phyloP scores from a whole-genome alignment of 1,140 invertebrate genomes.

The Bombus picipes region DNA sequence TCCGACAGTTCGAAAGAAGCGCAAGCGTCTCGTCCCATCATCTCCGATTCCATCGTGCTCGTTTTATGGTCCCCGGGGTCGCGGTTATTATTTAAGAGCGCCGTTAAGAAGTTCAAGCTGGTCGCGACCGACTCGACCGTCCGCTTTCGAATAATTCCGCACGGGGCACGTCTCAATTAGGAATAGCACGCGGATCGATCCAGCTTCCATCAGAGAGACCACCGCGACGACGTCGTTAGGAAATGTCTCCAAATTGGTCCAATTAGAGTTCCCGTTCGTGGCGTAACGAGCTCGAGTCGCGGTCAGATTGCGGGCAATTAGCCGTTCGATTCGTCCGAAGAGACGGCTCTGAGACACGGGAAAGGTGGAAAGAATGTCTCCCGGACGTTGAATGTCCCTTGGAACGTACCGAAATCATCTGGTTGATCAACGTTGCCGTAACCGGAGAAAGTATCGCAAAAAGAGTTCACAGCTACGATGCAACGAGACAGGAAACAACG shows the following conservation, averaged over 20 bases:
- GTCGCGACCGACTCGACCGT: not conserved
- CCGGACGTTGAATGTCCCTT: not conserved
- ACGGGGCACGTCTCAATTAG: constrained; percentile 61
- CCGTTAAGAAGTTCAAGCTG: not conserved
- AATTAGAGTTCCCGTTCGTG: constrained; percentile 39
- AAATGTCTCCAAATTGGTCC: constrained; percentile 55
- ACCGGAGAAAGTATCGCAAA: constrained; percentile 52
- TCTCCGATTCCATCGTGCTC: not conserved
- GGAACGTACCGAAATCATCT: not conserved
- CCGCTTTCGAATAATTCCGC: constrained; percentile 39
- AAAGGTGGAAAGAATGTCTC: not conserved
- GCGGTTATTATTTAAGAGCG: constrained; percentile 15
- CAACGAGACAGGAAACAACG: not conserved
- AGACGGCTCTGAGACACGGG: not conserved
- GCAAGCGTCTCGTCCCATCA: no score
- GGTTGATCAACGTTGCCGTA: constrained; percentile 2
- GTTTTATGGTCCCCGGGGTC: not conserved
- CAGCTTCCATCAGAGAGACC: constrained; percentile 19
- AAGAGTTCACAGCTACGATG: constrained; percentile 1
- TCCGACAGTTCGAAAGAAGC: no score
- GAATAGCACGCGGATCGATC: constrained; percentile 20
- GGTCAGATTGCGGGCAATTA: constrained; percentile 43
- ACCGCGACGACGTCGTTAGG: constrained; percentile 48
- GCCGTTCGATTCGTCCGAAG: constrained; percentile 17
- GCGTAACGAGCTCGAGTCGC: constrained; percentile 23